phyloP scores from a whole-genome alignment of 2,113 vertebrate genomes.

The Rhabdomys dilectus region DNA sequence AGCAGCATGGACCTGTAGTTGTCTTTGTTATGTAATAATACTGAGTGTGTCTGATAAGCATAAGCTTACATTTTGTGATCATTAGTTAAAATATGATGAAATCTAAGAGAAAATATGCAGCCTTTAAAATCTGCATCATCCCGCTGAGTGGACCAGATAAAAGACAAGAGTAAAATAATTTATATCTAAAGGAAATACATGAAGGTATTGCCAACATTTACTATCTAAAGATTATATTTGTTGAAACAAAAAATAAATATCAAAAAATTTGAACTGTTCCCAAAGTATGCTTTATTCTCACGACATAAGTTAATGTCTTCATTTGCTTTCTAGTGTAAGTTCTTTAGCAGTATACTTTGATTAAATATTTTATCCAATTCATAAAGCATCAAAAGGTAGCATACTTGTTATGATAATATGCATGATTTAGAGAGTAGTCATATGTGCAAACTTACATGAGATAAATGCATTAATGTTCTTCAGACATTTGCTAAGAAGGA shows the following conservation, averaged over 20 bases:
- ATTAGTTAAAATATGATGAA: constrained; percentile 58
- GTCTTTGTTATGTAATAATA: constrained; percentile 29
- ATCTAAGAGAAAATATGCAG: constrained; percentile 43
- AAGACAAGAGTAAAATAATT: constrained; percentile 33
- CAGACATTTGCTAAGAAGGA: constrained; percentile 35
- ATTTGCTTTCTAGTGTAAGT: constrained; percentile 51
- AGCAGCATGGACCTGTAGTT: neutral
- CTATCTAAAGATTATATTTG: constrained; percentile 19
- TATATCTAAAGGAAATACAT: constrained; percentile 3
- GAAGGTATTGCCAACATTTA: neutral
- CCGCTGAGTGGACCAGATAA: neutral
- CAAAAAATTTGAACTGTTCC: neutral
- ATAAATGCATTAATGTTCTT: neutral
- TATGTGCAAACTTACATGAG: neutral
- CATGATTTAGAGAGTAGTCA: constrained; percentile 6
- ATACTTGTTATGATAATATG: constrained; percentile 38
- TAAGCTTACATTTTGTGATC: constrained; percentile 23
- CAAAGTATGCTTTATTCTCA: neutral
- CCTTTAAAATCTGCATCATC: neutral
- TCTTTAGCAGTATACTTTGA: constrained; percentile 7
- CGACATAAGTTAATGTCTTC: neutral
- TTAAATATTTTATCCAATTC: constrained; percentile 41
- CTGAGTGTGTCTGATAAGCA: constrained; percentile 4
- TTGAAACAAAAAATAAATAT: constrained; percentile 30
- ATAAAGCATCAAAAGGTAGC: constrained; percentile 14